Evolutionary conservation across 1,140 invertebrate species (phyloP).

Genomic region (Probaryconus sp.): DNA sequence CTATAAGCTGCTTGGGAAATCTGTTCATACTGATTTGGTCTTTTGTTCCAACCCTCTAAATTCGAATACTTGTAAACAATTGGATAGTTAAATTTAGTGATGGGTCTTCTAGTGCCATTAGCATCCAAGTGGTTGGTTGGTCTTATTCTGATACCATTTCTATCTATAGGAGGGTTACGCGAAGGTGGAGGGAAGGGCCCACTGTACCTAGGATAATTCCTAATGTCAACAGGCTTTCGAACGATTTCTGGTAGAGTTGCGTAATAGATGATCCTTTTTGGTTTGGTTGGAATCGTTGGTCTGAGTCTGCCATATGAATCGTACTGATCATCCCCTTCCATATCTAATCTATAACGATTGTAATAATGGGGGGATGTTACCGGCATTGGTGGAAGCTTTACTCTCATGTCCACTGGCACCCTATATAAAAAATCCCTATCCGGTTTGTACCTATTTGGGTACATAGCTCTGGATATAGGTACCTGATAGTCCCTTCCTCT

Average conservation of each 20-base stretch:
- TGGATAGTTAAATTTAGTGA: constrained; percentile 37
- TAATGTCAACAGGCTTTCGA: constrained; percentile 72
- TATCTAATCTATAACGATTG: constrained; percentile 70
- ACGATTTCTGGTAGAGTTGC: constrained; percentile 77
- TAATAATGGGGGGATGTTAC: constrained; percentile 56
- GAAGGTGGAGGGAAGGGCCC: constrained; percentile 27
- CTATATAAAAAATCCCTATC: constrained; percentile 60
- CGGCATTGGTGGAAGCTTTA: constrained; percentile 17
- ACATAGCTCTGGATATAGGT: constrained; percentile 60
- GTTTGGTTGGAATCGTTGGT: constrained; percentile 63
- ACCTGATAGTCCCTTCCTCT: constrained; percentile 67
- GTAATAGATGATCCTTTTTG: constrained; percentile 78
- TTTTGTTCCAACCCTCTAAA: constrained; percentile 39
- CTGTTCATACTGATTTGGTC: constrained; percentile 43
- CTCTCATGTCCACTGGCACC: constrained; percentile 33
- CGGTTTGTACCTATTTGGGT: constrained; percentile 67
- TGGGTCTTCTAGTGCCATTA: constrained; percentile 41
- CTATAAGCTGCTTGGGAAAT: constrained; percentile 34
- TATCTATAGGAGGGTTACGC: constrained; percentile 20
- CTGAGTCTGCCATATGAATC: constrained; percentile 67
- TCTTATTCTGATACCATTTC: constrained; percentile 31
- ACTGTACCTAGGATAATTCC: constrained; percentile 67
- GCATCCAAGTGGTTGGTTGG: constrained; percentile 9
- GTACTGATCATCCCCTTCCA: constrained; percentile 68
- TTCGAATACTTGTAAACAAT: constrained; percentile 40